Conservation (phyloP, 2,113 vertebrate genomes). For the Rhynchomys soricoides region DNA sequence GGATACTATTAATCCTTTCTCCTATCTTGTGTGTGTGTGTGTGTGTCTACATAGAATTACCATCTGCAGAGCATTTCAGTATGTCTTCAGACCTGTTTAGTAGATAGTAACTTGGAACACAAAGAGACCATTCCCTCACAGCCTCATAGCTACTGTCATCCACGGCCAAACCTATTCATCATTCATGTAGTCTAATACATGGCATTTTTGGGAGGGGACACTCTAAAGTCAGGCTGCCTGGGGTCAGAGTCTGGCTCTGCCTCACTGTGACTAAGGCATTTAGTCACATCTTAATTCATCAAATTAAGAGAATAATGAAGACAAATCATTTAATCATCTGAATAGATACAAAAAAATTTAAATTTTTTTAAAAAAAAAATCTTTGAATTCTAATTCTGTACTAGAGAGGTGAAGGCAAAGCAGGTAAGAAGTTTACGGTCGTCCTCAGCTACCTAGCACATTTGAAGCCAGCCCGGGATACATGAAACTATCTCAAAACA, state of each 20-base stretch:
- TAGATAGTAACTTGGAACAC: background rate
- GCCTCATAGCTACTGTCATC: background rate
- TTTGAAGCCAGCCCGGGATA: background rate
- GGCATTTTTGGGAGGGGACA: background rate
- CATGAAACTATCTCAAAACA: background rate
- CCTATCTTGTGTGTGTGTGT: background rate
- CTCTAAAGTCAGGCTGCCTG: background rate
- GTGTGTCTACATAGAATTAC: background rate
- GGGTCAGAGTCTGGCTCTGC: background rate
- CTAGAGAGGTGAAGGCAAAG: background rate
- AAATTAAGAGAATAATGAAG: background rate
- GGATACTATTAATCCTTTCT: background rate
- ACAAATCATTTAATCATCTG: background rate
- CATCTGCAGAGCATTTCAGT: background rate
- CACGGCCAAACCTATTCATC: background rate
- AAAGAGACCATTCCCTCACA: background rate
- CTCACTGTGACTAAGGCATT: background rate
- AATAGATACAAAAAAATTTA: background rate
- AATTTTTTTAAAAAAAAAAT: background rate
- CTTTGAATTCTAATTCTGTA: background rate
- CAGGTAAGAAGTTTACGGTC: background rate
- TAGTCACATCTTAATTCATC: too few relatives aligned
- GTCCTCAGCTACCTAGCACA: background rate
- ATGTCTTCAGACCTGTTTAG: background rate
- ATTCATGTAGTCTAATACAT: background rate